A percentile compares a stretch with the other conserved stretches of the same genome.
phyloP scores from a whole-genome alignment of 2,888 invertebrate genomes.

The Orchestes rusci region DNA sequence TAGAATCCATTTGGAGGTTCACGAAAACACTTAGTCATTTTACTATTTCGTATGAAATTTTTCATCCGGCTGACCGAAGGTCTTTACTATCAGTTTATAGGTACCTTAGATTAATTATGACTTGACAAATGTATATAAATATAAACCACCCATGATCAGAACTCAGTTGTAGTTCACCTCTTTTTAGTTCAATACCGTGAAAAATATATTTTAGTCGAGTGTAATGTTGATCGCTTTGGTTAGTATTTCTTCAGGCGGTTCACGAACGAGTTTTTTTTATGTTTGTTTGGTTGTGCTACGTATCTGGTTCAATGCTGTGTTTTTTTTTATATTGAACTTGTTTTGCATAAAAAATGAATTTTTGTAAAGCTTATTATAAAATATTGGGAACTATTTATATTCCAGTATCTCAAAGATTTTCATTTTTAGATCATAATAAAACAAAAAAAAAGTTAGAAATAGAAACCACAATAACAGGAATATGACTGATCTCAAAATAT shows the following conservation, averaged over 20 bases:
- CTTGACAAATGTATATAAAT: conserved; percentile 15
- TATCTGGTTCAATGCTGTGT: too few species aligned
- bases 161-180: conserved; percentile 15
- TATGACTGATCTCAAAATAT: too few species aligned
- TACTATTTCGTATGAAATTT: conserved; percentile 17
- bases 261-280: too few species aligned
- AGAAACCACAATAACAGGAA: too few species aligned
- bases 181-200: conserved; percentile 20
- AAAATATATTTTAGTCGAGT: conserved; percentile 9
- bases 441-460: not conserved
- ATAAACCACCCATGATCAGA: conserved; percentile 8
- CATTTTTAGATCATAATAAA: too few species aligned
- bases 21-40: conserved; percentile 19
- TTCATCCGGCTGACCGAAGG: conserved; percentile 23
- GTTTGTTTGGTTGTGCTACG: not conserved
- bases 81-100: conserved; percentile 20
- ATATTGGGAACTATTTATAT: too few species aligned
- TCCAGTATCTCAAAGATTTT: too few species aligned
- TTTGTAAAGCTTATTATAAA: too few species aligned
- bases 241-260: conserved; percentile 16
- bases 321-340: too few species aligned
- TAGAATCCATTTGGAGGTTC: conserved; percentile 5
- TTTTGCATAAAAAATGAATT: too few species aligned
- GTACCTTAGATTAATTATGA: conserved; percentile 8
- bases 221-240: conserved; percentile 20